Percentiles rank a stretch among this genome's conserved stretches.
Conservation (phyloP, 2,113 vertebrate species). For the Takifugu flavidus region DNA sequence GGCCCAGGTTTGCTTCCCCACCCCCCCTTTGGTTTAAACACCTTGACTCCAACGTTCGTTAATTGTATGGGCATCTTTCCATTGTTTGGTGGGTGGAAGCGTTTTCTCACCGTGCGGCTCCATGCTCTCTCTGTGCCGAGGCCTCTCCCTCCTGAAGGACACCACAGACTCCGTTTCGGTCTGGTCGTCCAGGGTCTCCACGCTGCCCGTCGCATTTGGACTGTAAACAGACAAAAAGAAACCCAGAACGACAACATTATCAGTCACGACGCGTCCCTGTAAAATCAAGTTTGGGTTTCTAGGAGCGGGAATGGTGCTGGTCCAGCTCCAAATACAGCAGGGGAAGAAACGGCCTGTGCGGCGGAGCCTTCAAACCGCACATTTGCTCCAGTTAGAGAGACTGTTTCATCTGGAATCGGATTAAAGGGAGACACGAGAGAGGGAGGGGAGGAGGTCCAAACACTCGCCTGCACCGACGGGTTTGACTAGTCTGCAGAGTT, state of each 20-base stretch:
- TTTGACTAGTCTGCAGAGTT: no score
- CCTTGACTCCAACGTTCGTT: constrained; percentile 16
- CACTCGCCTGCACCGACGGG: neutral
- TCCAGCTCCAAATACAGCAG: constrained; percentile 5
- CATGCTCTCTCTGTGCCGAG: constrained; percentile 80
- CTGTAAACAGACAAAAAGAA: constrained; percentile 46
- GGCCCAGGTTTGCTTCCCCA: constrained; percentile 10
- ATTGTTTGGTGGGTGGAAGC: constrained; percentile 30
- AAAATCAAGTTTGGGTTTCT: constrained; percentile 10
- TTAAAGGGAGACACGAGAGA: neutral
- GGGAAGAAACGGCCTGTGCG: constrained; percentile 21
- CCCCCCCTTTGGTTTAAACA: constrained; percentile 12
- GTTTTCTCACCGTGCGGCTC: constrained; percentile 79
- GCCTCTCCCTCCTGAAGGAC: constrained; percentile 82
- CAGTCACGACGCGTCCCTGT: neutral
- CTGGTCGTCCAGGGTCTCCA: constrained; percentile 86
- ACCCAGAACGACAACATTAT: neutral
- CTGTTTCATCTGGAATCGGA: constrained; percentile 10
- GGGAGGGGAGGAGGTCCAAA: neutral
- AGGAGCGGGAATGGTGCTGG: neutral
- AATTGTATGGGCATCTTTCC: constrained; percentile 28
- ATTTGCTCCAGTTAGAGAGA: constrained; percentile 6
- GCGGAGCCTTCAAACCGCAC: constrained; percentile 5
- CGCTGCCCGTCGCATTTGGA: constrained; percentile 84
- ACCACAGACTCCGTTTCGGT: constrained; percentile 87